Evolutionary conservation across 2,888 invertebrate genomes (phyloP).

Genomic region (Drosophila rellima): DNA sequence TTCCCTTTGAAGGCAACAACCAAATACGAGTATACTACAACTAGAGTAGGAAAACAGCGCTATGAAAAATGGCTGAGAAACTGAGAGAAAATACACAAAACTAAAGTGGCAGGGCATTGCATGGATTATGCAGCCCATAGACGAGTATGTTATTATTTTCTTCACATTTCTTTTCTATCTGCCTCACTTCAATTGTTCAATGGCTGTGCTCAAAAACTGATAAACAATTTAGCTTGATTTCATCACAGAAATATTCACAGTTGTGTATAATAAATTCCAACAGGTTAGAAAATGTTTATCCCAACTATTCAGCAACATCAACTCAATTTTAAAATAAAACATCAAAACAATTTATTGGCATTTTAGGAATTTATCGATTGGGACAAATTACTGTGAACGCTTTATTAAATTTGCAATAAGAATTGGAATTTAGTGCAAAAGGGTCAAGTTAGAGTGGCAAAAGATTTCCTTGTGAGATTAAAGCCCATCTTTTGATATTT

Average conservation of each 20-base stretch:
- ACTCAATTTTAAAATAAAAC: conserved; percentile 2
- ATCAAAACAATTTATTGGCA: conserved; percentile 9
- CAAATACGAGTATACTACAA: conserved; percentile 27
- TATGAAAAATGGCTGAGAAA: conserved; percentile 2
- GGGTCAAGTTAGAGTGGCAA: background rate
- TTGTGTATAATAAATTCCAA: conserved; percentile 8
- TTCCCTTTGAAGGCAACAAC: conserved; percentile 67
- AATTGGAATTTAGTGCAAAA: conserved; percentile 5
- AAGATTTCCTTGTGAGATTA: background rate
- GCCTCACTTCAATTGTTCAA: conserved; percentile 4
- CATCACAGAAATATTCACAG: conserved; percentile 1
- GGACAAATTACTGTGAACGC: background rate
- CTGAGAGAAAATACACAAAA: conserved; percentile 10
- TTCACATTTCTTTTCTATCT: conserved; percentile 2
- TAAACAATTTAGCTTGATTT: background rate
- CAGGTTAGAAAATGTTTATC: conserved; percentile 5
- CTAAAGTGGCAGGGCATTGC: conserved; percentile 37
- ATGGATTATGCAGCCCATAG: conserved; percentile 65
- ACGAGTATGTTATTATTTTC: conserved; percentile 56
- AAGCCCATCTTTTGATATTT: background rate
- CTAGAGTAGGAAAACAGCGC: background rate
- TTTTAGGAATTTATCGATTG: conserved; percentile 1
- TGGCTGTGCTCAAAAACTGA: conserved; percentile 3
- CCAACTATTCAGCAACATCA: conserved; percentile 6
- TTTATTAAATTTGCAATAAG: conserved; percentile 11